Evolutionary conservation across 2,797 vertebrate species (phyloP).

Genomic region (Nyctalus aviator): DNA sequence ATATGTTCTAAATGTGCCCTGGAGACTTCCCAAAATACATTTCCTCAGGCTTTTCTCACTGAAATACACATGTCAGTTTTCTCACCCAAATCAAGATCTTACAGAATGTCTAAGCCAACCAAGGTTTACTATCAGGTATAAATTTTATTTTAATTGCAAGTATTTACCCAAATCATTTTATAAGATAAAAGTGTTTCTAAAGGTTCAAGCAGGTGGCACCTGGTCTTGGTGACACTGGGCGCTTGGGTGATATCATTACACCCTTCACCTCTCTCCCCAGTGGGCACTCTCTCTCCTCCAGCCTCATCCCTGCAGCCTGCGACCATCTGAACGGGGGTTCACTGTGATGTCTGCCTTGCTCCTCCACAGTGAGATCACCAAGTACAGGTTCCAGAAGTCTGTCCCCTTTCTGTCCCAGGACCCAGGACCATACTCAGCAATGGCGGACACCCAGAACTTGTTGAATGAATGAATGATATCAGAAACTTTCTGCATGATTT

Average conservation of each 20-base stretch:
- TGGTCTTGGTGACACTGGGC: accelerated
- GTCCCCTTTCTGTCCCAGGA: accelerated
- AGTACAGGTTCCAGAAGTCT: neutral
- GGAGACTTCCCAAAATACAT: accelerated
- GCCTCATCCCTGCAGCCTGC: accelerated
- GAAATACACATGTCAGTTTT: neutral
- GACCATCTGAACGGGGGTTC: neutral
- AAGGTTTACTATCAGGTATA: neutral
- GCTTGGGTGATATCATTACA: accelerated
- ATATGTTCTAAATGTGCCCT: accelerated
- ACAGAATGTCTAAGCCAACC: neutral
- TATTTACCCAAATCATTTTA: neutral
- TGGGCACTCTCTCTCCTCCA: accelerated
- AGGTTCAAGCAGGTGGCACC: neutral
- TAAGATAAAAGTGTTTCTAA: neutral
- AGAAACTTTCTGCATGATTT: neutral
- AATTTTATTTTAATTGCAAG: neutral
- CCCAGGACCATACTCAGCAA: accelerated
- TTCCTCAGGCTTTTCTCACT: neutral
- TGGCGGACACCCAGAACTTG: accelerated
- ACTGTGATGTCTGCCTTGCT: neutral
- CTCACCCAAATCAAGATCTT: neutral
- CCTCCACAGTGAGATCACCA: accelerated
- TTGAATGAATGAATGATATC: accelerated
- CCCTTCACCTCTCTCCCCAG: neutral